Percentiles rank a stretch among this genome's conserved stretches.
Evolutionary conservation across 2,888 invertebrate species (phyloP).

Genomic region (Microctonus hyperodae): DNA sequence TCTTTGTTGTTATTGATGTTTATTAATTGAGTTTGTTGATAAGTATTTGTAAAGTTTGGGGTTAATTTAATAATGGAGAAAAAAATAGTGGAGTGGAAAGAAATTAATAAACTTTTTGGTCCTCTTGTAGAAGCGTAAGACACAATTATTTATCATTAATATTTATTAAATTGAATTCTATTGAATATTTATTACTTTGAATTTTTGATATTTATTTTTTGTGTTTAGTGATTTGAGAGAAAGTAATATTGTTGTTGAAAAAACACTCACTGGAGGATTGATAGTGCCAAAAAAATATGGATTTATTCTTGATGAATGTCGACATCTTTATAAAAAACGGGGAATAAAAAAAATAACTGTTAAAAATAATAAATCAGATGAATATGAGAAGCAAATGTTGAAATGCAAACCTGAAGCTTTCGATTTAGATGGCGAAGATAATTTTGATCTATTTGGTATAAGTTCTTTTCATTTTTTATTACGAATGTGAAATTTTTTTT

Average conservation of each 20-base stretch:
- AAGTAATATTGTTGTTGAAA: not conserved
- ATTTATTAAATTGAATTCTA: too few relatives aligned
- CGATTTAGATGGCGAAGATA: not conserved
- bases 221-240: not conserved
- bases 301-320: not conserved
- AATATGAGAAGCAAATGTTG: not conserved
- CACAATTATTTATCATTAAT: not conserved
- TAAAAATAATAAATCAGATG: not conserved
- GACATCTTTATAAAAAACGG: not conserved
- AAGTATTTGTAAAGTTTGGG: not conserved
- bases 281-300: not conserved
- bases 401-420: not conserved
- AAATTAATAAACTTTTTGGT: not conserved
- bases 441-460: not conserved
- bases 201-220: not conserved
- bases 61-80: not conserved
- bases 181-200: not conserved
- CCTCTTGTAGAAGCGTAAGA: not conserved
- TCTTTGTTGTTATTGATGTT: too few relatives aligned
- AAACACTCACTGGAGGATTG: not conserved
- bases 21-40: too few relatives aligned
- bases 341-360: not conserved
- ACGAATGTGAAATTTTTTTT: not conserved
- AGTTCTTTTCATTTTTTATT: not conserved
- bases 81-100: not conserved